phyloP scores from a whole-genome alignment of 2,888 invertebrate genomes.

The Villa cingulata region DNA sequence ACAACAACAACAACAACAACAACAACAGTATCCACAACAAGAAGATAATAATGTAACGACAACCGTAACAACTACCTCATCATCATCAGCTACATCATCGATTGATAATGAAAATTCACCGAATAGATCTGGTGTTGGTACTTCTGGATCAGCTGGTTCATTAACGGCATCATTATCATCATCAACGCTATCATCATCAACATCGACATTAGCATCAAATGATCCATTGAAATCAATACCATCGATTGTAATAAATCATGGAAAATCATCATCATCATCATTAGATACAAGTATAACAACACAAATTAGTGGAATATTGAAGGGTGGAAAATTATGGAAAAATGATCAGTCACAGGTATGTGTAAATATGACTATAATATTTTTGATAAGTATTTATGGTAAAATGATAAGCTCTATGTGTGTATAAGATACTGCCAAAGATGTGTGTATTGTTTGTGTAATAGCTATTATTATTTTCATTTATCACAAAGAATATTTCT shows the following conservation, averaged over 20 bases:
- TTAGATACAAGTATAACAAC: slow-evolving; percentile 39
- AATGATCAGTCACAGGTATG: slow-evolving; percentile 44
- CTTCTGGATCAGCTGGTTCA: slow-evolving; percentile 9
- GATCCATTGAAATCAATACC: too few species aligned
- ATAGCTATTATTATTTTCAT: too few species aligned
- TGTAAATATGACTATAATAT: neutral
- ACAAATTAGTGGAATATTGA: slow-evolving; percentile 56
- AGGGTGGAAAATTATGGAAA: slow-evolving; percentile 66
- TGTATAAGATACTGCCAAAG: too few species aligned
- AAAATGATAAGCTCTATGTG: too few species aligned
- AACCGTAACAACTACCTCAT: neutral
- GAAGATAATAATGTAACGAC: neutral
- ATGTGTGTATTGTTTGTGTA: too few species aligned
- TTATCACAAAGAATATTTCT: too few species aligned
- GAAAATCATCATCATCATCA: neutral
- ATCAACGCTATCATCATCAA: slow-evolving; percentile 4
- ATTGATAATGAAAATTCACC: slow-evolving; percentile 8
- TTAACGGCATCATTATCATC: too few species aligned
- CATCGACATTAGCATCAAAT: slow-evolving; percentile 5
- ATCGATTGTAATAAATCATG: too few species aligned
- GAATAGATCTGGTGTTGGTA: slow-evolving; percentile 15
- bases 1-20: slow-evolving; percentile 55
- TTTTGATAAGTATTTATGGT: too few species aligned
- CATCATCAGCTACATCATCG: slow-evolving; percentile 1
- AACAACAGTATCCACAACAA: slow-evolving; percentile 40